These are phyloP conservation scores for Syngnathoides biaculeatus DNA, from an alignment of 2,113 vertebrate species.

Conservation along the genomic window DNA sequence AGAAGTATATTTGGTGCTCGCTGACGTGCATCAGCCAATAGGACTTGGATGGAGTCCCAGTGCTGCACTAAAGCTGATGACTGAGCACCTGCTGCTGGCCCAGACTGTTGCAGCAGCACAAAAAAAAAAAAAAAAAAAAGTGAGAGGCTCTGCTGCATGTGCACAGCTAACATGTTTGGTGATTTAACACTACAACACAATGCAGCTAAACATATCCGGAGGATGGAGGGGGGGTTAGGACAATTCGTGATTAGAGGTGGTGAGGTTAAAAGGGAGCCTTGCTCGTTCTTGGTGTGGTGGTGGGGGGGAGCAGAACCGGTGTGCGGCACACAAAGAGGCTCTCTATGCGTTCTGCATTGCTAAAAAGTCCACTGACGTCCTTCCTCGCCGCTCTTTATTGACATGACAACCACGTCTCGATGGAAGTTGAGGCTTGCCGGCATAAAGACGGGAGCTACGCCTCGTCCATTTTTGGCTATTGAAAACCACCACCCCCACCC, in stretches of 20 bases:
- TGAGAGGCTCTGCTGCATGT: slow-evolving; percentile 17
- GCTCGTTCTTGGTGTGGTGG: too few relatives aligned
- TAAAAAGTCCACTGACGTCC: slow-evolving; percentile 55
- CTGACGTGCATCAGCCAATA: slow-evolving; percentile 48
- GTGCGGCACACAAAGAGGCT: slow-evolving; percentile 66
- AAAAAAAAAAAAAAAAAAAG: neutral
- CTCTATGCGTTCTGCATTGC: slow-evolving; percentile 62
- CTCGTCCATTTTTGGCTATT: slow-evolving; percentile 1
- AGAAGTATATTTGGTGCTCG: slow-evolving; percentile 41
- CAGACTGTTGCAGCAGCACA: slow-evolving; percentile 64
- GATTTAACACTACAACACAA: slow-evolving; percentile 32
- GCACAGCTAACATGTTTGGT: slow-evolving; percentile 48
- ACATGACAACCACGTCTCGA: slow-evolving; percentile 72
- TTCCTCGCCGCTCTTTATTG: slow-evolving; percentile 51
- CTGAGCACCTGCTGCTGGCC: slow-evolving; percentile 70
- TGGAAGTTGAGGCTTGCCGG: slow-evolving; percentile 67
- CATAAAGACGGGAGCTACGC: neutral
- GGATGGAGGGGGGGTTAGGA: neutral
- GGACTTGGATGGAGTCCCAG: slow-evolving; percentile 59
- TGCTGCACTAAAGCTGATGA: slow-evolving; percentile 61
- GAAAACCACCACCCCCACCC: neutral
- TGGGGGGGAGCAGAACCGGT: slow-evolving; percentile 13
- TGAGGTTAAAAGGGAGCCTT: slow-evolving; percentile 21
- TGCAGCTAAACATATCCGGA: neutral
- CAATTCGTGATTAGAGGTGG: neutral